phyloP scores from a whole-genome alignment of 2,888 invertebrate genomes.

The Pyrrhia umbra region DNA sequence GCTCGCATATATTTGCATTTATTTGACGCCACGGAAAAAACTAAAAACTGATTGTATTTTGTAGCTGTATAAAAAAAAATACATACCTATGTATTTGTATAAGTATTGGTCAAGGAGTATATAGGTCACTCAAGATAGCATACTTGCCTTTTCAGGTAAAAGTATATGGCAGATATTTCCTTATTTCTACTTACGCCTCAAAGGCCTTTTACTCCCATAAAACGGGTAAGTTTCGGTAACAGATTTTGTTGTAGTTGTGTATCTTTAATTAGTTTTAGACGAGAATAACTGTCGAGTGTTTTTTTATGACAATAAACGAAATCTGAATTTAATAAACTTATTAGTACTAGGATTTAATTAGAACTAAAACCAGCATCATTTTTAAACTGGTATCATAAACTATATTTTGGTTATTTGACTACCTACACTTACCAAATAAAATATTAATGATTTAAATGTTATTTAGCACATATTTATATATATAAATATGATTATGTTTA shows the following conservation, averaged over 20 bases:
- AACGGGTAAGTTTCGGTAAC: background rate
- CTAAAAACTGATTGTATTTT: too few relatives aligned
- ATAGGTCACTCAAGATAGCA: background rate
- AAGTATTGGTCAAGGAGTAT: background rate
- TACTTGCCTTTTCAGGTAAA: background rate
- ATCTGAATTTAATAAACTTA: background rate
- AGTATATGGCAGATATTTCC: background rate
- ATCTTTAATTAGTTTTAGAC: slow-evolving; percentile 7
- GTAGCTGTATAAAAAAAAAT: too few relatives aligned
- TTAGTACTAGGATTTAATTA: too few relatives aligned
- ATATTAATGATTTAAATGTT: too few relatives aligned
- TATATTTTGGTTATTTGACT: too few relatives aligned
- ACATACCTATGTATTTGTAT: background rate
- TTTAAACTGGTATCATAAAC: too few relatives aligned
- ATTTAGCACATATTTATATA: too few relatives aligned
- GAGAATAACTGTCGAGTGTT: background rate
- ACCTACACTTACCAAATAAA: too few relatives aligned
- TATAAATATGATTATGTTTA: too few relatives aligned
- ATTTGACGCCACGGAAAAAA: too few relatives aligned
- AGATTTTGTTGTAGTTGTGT: background rate
- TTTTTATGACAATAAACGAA: background rate
- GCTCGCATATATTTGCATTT: too few relatives aligned
- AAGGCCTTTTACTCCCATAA: background rate
- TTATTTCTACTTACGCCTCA: background rate
- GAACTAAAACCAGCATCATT: too few relatives aligned